Base-by-base conservation (phyloP, 2,113 vertebrate genomes). In the Pseudonaja textilis region DNA sequence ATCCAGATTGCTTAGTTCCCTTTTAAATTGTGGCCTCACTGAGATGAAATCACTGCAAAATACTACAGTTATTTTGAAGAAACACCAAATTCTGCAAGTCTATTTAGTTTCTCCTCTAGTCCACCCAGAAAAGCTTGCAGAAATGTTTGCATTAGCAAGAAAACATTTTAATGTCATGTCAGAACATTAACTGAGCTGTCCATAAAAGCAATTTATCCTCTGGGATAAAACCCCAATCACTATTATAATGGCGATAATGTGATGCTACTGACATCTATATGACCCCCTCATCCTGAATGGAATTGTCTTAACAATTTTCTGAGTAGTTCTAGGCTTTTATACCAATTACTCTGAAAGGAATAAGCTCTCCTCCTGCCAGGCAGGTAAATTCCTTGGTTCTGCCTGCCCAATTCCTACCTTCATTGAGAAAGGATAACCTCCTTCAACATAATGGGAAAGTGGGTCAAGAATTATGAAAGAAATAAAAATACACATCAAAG, bases 191-290 rank as follows among this genome's bases (percentile, higher is more conserved):
- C 54, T 42, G 59, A 52, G 29, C 9, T 88, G 23, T 88, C 88
- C n/a, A 74, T 25, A 55, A 88, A 88, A 88, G 86, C 47, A 88
- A 42, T 88, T 92, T 92, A 61, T 52, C 88, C 50, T 74, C 16
- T 42, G 34, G 61, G 91, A 88, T 92, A 59, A 88, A 69, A 47
- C 45, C 45, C 56, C 54, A 87, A 54, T 88, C n/a, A 29, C 86
- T 88, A 23, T 34, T 47, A 54, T 88, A 92, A 74, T 69, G 91
- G 59, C 85, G 55, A 87, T 74, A 88, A 92, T 88, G 45, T 20
- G 47, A 69, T 88, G 14, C 47, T 54, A 42, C 34, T 88, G n/a
- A 54, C 14, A 42, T 74, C 91, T 88, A 20, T 69, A 52, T 25
- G 3, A 42, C 20, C 47, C 47, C 20, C 47, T 55, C 59, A 54